phyloP scores from a whole-genome alignment of 1,140 invertebrate species.

The Euwallacea fornicatus region DNA sequence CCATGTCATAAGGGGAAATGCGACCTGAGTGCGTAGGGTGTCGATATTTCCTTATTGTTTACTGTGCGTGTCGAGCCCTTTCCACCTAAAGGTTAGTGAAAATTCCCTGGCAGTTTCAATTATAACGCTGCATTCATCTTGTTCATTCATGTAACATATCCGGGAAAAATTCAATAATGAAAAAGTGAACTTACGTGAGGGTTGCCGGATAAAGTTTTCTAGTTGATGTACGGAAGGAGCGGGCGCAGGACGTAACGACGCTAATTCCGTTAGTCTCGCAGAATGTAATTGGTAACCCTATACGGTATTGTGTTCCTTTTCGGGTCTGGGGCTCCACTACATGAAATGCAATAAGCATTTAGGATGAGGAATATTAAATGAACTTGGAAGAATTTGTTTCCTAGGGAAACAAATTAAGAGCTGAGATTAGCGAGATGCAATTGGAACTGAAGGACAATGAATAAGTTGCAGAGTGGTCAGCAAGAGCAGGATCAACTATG shows the following conservation, averaged over 20 bases:
- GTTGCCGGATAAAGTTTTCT: constrained; percentile 27
- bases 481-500: too few species aligned
- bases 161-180: constrained; percentile 20
- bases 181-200: constrained; percentile 26
- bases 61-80: not conserved
- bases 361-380: constrained; percentile 17
- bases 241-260: constrained; percentile 28
- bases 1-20: not conserved
- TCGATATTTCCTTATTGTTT: not conserved
- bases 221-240: constrained; percentile 27
- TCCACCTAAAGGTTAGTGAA: too few species aligned
- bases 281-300: constrained; percentile 37
- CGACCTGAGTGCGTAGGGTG: not conserved
- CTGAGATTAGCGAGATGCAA: too few species aligned
- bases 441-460: too few species aligned
- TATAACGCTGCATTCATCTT: not conserved
- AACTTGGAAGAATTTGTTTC: not conserved
- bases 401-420: too few species aligned
- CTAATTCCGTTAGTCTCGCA: constrained; percentile 34
- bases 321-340: constrained; percentile 8
- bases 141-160: constrained; percentile 11
- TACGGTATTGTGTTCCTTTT: constrained; percentile 31
- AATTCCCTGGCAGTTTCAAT: too few species aligned
- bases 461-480: too few species aligned
- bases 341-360: constrained; percentile 31